Conservation (phyloP, 2,113 vertebrate genomes). For the Odocoileus hemionus region DNA sequence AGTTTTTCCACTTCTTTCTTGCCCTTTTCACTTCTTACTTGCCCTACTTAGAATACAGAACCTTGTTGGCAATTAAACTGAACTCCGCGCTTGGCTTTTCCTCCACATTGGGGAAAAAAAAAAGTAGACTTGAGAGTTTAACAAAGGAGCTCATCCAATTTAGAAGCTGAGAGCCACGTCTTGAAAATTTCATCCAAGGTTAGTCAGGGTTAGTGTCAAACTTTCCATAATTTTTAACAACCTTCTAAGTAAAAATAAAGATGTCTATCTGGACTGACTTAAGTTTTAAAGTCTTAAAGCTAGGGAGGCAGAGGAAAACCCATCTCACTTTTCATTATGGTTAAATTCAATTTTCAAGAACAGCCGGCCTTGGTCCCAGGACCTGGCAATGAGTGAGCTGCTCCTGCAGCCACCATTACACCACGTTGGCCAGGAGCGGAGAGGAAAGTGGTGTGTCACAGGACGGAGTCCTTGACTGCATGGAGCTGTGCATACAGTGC, state of each 20-base stretch:
- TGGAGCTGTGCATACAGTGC: accelerated
- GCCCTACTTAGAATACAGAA: background rate
- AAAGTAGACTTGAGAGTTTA: background rate
- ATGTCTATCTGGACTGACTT: background rate
- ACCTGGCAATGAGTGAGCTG: background rate
- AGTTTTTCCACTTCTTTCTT: background rate
- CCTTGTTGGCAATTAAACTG: background rate
- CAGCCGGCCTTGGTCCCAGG: background rate
- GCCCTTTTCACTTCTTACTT: background rate
- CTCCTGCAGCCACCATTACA: background rate
- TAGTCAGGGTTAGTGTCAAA: background rate
- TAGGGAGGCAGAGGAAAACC: background rate
- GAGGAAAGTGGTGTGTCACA: accelerated
- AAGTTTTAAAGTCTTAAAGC: background rate
- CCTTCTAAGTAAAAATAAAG: slow-evolving; percentile 23
- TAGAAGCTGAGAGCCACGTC: background rate
- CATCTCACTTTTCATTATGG: background rate
- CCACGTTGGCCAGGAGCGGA: background rate
- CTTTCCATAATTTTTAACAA: slow-evolving; percentile 21
- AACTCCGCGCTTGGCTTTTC: background rate
- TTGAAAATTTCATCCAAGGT: background rate
- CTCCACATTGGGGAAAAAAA: accelerated
- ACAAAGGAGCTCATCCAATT: background rate
- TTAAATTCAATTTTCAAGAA: background rate
- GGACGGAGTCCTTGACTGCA: accelerated